These are phyloP conservation scores for Psittacara wagleri DNA, from an alignment of 2,113 vertebrate genomes.

Conservation along the genomic window DNA sequence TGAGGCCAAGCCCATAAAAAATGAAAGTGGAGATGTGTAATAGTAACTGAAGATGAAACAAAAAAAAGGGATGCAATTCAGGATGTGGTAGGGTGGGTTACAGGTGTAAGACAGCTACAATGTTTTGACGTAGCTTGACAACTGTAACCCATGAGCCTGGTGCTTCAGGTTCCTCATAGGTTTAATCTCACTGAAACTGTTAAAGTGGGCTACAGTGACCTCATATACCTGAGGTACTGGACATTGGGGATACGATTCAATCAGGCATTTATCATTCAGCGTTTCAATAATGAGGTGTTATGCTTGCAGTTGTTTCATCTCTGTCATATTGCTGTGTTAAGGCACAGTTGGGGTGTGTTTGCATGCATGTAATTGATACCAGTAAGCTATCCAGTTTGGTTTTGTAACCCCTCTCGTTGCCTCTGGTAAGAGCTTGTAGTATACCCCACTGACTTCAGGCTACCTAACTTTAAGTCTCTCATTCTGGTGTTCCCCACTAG, in stretches of 20 bases:
- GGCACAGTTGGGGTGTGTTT: background rate
- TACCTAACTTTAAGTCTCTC: background rate
- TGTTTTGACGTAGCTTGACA: background rate
- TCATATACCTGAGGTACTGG: background rate
- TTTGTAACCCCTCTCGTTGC: background rate
- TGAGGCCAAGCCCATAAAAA: background rate
- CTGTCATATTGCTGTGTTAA: background rate
- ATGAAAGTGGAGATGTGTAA: background rate
- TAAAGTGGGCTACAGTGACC: background rate
- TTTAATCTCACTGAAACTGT: background rate
- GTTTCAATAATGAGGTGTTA: background rate
- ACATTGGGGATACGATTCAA: accelerated
- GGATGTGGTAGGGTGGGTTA: background rate
- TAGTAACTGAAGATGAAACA: background rate
- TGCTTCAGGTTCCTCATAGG: background rate
- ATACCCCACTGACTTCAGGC: background rate
- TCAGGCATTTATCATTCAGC: background rate
- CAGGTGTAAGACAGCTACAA: background rate
- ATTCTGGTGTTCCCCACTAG: background rate
- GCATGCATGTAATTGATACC: background rate
- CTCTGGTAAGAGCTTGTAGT: background rate
- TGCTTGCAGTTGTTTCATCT: background rate
- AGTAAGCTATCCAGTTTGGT: background rate
- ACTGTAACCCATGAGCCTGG: accelerated
- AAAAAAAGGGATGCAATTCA: background rate